These are phyloP conservation scores for Carcinoscorpius rotundicauda DNA, from an alignment of 1,140 invertebrate species.

Conservation along the genomic window DNA sequence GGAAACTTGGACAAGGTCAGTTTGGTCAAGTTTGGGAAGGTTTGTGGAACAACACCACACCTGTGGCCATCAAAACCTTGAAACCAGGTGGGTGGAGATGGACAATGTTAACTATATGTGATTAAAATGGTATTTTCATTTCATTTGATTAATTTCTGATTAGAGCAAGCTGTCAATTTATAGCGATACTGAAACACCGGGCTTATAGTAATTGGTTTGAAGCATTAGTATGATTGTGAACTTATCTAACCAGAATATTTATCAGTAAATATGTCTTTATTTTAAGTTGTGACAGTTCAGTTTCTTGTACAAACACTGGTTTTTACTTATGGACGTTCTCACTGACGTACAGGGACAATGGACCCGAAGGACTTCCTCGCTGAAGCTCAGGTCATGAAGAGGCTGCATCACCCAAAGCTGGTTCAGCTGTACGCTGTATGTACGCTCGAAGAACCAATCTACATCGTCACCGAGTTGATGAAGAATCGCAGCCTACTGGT, in stretches of 20 bases:
- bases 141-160: too few species aligned
- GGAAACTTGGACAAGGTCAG: constrained; percentile 93
- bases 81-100: constrained; percentile 56
- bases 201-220: too few species aligned
- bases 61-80: constrained; percentile 96
- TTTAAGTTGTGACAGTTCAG: too few species aligned
- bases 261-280: too few species aligned
- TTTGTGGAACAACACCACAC: constrained; percentile 95
- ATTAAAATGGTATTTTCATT: constrained; percentile 14
- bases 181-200: too few species aligned
- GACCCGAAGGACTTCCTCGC: constrained; percentile 96
- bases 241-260: too few species aligned
- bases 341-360: constrained; percentile 62
- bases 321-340: too few species aligned
- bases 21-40: constrained; percentile 99
- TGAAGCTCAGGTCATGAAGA: constrained; percentile 99
- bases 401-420: constrained; percentile 83
- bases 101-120: not conserved
- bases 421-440: constrained; percentile 98
- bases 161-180: too few species aligned
- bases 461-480: constrained; percentile 99
- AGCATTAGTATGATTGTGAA: too few species aligned
- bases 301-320: too few species aligned
- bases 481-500: constrained; percentile 89
- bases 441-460: constrained; percentile 95